phyloP scores from a whole-genome alignment of 1,140 invertebrate species.

The Aphelenchoides besseyi region DNA sequence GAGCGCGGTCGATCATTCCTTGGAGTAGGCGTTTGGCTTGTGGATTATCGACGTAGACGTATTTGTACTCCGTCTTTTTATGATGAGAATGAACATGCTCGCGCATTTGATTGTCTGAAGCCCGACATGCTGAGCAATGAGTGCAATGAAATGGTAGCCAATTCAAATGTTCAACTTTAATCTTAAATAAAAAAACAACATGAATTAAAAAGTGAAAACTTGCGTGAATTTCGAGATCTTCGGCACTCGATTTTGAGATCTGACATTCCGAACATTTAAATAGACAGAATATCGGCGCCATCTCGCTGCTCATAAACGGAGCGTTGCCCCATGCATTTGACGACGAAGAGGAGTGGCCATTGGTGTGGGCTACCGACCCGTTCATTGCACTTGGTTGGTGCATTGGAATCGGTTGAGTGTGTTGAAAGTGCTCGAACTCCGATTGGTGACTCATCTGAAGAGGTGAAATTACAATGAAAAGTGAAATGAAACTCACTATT shows the following conservation, averaged over 20 bases:
- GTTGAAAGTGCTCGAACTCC: not conserved
- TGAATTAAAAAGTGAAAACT: not conserved
- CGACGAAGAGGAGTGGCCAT: not conserved
- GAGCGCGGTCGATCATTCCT: slow-evolving; percentile 52
- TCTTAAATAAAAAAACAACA: slow-evolving; percentile 28
- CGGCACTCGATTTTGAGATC: slow-evolving; percentile 39
- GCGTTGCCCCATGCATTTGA: not conserved
- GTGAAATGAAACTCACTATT: too few species aligned
- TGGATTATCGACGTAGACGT: slow-evolving; percentile 56
- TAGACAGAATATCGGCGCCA: not conserved
- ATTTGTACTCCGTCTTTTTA: slow-evolving; percentile 51
- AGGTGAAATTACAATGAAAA: too few species aligned
- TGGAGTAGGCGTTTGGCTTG: slow-evolving; percentile 55
- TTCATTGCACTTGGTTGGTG: too few species aligned
- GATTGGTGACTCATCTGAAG: not conserved
- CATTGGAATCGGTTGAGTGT: not conserved
- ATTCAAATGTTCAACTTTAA: slow-evolving; percentile 60
- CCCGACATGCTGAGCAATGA: slow-evolving; percentile 45
- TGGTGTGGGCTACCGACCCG: not conserved
- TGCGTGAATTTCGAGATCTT: slow-evolving; percentile 40
- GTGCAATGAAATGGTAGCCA: slow-evolving; percentile 60
- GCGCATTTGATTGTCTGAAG: slow-evolving; percentile 57
- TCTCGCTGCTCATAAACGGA: slow-evolving; percentile 5
- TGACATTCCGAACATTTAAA: slow-evolving; percentile 50
- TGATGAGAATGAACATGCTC: slow-evolving; percentile 60